Percentiles rank a stretch among this genome's conserved stretches.
Evolutionary conservation across 2,888 invertebrate species (phyloP).

Genomic region (Trachelus troglodyta): DNA sequence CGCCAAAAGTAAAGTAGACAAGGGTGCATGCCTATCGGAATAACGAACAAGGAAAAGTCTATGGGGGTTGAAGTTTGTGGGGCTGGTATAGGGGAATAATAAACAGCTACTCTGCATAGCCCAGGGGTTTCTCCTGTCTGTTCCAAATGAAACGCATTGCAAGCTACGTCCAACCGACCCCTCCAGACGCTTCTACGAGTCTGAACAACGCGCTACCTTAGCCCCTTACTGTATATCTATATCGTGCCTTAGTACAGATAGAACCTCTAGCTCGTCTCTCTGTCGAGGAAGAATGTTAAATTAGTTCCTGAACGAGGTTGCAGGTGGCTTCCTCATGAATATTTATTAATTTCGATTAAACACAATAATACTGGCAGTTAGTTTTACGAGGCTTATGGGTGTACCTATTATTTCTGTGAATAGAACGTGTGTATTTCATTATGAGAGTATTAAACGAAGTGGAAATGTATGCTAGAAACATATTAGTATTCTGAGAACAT

Average conservation of each 20-base stretch:
- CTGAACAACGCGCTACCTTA: conserved; percentile 6
- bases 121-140: conserved; percentile 16
- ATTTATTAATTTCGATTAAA: conserved; percentile 15
- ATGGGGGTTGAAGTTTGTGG: background rate
- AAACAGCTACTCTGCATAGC: conserved; percentile 25
- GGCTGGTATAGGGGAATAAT: conserved; percentile 10
- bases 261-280: conserved; percentile 13
- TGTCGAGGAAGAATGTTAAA: conserved; percentile 22
- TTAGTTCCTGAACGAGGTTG: conserved; percentile 19
- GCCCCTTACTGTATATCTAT: background rate
- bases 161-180: background rate
- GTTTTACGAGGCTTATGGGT: conserved; percentile 1
- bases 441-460: background rate
- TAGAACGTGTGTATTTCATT: background rate
- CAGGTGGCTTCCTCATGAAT: conserved; percentile 13
- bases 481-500: background rate
- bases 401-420: background rate
- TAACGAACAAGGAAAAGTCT: background rate
- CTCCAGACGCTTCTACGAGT: conserved; percentile 1
- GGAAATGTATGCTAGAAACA: background rate
- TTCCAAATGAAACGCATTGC: conserved; percentile 6
- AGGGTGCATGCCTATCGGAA: background rate
- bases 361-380: conserved; percentile 13
- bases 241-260: conserved; percentile 7
- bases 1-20: background rate